These are phyloP conservation scores for Thalassoma bifasciatum DNA, from an alignment of 2,113 vertebrate species.

Conservation along the genomic window DNA sequence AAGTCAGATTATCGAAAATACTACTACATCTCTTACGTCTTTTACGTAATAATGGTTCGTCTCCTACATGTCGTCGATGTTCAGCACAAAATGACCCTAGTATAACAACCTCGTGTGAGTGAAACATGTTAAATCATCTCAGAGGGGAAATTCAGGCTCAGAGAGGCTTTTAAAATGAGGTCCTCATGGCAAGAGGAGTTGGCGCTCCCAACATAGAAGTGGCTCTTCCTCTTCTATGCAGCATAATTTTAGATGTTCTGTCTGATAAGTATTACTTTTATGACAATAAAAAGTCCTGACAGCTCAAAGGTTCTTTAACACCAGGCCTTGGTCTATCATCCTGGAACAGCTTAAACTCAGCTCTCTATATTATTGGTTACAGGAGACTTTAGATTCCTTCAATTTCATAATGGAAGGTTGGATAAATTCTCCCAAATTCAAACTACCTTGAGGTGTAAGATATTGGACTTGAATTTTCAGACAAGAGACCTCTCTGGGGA, in stretches of 20 bases:
- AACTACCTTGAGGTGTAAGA: conserved; percentile 4
- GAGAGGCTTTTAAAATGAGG: conserved; percentile 35
- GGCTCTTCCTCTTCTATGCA: conserved; percentile 26
- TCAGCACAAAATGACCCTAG: too few relatives aligned
- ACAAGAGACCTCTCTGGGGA: conserved; percentile 17
- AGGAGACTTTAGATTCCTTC: neutral
- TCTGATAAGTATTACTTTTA: neutral
- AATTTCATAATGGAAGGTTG: conserved; percentile 3
- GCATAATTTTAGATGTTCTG: conserved; percentile 24
- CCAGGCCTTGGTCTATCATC: neutral
- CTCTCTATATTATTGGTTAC: neutral
- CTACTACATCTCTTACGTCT: too few relatives aligned
- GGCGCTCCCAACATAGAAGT: conserved; percentile 21
- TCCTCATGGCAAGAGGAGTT: conserved; percentile 31
- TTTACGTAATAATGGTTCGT: too few relatives aligned
- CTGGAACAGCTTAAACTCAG: conserved; percentile 5
- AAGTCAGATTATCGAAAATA: too few relatives aligned
- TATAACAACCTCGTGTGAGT: too few relatives aligned
- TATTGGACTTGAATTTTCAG: conserved; percentile 24
- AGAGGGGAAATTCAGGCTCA: neutral
- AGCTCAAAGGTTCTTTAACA: neutral
- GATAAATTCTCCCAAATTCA: conserved; percentile 10
- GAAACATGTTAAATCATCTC: conserved; percentile 28
- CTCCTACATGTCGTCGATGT: too few relatives aligned
- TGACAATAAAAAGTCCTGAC: neutral